phyloP scores from a whole-genome alignment of 2,797 vertebrate species.

The Cirrhinus molitorella region DNA sequence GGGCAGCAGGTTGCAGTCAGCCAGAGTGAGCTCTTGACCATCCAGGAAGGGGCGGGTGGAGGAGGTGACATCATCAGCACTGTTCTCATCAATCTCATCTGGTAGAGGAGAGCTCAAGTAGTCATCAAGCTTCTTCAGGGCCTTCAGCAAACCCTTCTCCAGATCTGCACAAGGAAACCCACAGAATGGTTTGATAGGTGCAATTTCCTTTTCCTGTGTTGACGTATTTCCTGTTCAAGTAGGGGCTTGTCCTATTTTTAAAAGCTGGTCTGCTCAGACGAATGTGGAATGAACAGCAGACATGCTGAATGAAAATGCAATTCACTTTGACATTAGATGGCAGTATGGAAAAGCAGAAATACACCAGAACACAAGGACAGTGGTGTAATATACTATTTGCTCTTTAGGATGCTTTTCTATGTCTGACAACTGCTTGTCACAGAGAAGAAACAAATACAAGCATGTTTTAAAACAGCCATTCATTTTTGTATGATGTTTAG shows the following conservation, averaged over 20 bases:
- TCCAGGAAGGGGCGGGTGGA: slow-evolving; percentile 90
- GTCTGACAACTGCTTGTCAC: no score
- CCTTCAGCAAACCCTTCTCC: slow-evolving; percentile 83
- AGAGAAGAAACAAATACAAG: neutral
- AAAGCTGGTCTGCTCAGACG: neutral
- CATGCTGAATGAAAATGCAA: neutral
- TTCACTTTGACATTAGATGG: neutral
- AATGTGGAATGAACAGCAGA: neutral
- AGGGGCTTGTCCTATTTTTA: neutral
- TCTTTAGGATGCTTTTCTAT: neutral
- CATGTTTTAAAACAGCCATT: neutral
- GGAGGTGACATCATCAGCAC: slow-evolving; percentile 83
- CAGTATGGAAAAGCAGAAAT: neutral
- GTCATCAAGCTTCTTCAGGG: slow-evolving; percentile 81
- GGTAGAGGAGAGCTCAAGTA: slow-evolving; percentile 85
- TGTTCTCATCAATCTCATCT: slow-evolving; percentile 91
- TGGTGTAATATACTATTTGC: neutral
- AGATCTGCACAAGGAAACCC: slow-evolving; percentile 69
- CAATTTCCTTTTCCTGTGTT: neutral
- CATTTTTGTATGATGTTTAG: neutral
- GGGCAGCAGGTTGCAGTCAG: slow-evolving; percentile 92
- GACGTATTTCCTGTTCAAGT: neutral
- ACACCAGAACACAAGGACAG: neutral
- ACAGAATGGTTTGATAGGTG: neutral
- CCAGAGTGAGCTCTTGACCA: slow-evolving; percentile 86